phyloP scores from a whole-genome alignment of 2,888 invertebrate species.

The Dione vanillae region DNA sequence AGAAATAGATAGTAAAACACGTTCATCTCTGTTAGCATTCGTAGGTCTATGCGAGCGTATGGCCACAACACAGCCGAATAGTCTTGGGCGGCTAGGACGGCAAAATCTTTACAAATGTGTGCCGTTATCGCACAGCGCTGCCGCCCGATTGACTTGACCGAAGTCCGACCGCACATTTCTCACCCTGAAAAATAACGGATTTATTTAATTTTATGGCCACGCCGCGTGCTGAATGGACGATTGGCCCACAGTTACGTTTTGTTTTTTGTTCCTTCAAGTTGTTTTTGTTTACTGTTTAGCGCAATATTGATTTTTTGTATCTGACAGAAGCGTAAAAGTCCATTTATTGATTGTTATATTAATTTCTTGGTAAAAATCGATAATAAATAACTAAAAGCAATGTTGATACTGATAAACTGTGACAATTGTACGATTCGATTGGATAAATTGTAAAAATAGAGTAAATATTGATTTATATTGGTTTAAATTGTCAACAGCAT shows the following conservation, averaged over 20 bases:
- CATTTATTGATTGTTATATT: slow-evolving; percentile 12
- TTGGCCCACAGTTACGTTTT: slow-evolving; percentile 58
- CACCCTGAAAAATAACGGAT: slow-evolving; percentile 84
- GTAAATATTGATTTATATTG: slow-evolving; percentile 40
- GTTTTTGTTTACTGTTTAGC: slow-evolving; percentile 22
- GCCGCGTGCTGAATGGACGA: slow-evolving; percentile 82
- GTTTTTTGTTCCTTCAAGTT: slow-evolving; percentile 25
- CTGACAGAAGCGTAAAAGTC: not conserved
- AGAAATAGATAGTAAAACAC: not conserved
- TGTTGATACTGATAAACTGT: not conserved
- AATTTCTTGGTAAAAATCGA: slow-evolving; percentile 1
- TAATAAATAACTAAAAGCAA: not conserved
- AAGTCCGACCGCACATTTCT: slow-evolving; percentile 67
- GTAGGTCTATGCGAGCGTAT: slow-evolving; percentile 65
- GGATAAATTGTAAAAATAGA: not conserved
- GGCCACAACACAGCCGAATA: slow-evolving; percentile 67
- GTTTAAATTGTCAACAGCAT: slow-evolving; percentile 41
- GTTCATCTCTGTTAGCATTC: slow-evolving; percentile 32
- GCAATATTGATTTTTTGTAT: slow-evolving; percentile 21
- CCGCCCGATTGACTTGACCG: slow-evolving; percentile 77
- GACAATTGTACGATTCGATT: not conserved
- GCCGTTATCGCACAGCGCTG: slow-evolving; percentile 77
- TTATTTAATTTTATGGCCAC: slow-evolving; percentile 83
- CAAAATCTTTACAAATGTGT: slow-evolving; percentile 83
- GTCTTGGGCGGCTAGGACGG: slow-evolving; percentile 67